These are phyloP conservation scores for Lagopus muta DNA, from an alignment of 2,113 vertebrate genomes.

Conservation along the genomic window DNA sequence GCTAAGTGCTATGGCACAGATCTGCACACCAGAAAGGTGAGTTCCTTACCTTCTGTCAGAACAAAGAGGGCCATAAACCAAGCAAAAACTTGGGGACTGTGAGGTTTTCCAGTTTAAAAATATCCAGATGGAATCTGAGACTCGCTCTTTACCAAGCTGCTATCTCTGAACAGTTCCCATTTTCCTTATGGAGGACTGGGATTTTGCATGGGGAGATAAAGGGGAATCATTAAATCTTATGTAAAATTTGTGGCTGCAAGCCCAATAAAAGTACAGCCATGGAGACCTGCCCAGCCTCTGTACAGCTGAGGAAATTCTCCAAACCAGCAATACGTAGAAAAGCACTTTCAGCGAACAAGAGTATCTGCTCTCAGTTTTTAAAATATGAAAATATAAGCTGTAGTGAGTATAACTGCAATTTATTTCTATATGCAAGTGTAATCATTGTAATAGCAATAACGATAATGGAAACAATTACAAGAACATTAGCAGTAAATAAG, in stretches of 20 bases:
- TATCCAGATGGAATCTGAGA: not conserved
- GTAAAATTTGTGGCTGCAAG: constrained; percentile 32
- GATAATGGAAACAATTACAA: not conserved
- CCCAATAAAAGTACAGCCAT: not conserved
- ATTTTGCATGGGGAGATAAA: not conserved
- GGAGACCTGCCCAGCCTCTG: not conserved
- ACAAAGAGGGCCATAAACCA: not conserved
- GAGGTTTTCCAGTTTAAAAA: not conserved
- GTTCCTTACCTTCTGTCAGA: not conserved
- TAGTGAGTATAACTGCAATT: not conserved
- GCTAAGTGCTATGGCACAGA: not conserved
- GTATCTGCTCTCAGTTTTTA: not conserved
- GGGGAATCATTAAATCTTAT: not conserved
- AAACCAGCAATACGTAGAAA: not conserved
- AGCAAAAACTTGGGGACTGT: not conserved
- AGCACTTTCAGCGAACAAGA: not conserved
- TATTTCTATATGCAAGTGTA: not conserved
- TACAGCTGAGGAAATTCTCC: not conserved
- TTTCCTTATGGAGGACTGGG: not conserved
- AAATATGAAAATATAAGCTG: not conserved
- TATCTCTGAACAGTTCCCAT: not conserved
- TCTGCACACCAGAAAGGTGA: not conserved
- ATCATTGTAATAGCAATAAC: not conserved
- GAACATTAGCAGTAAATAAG: not conserved
- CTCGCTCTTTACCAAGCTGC: not conserved